phyloP scores from a whole-genome alignment of 2,888 invertebrate species.

The Enchytraeus crypticus region DNA sequence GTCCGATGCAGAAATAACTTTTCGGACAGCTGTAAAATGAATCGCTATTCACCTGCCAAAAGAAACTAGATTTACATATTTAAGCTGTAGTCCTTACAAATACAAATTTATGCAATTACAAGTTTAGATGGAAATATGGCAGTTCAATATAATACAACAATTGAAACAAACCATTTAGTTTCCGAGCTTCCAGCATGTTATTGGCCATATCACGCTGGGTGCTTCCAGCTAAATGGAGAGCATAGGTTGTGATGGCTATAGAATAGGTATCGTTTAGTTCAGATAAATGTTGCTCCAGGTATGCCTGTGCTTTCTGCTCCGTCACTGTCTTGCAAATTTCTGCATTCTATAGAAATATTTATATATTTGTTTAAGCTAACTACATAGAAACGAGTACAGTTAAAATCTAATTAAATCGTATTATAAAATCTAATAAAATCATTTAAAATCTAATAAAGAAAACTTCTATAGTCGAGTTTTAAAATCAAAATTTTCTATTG shows the following conservation, averaged over 20 bases:
- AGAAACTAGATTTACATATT: too few species aligned
- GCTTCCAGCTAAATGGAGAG: slow-evolving; percentile 60
- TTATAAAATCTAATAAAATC: background rate
- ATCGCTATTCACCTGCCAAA: too few species aligned
- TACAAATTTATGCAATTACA: too few species aligned
- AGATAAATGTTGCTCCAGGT: slow-evolving; percentile 74
- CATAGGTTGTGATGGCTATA: slow-evolving; percentile 77
- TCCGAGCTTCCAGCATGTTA: slow-evolving; percentile 11
- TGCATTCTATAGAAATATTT: slow-evolving; percentile 19
- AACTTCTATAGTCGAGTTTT: too few species aligned
- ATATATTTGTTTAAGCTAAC: too few species aligned
- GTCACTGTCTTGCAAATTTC: slow-evolving; percentile 9
- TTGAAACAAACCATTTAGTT: slow-evolving; percentile 3
- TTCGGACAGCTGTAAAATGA: too few species aligned
- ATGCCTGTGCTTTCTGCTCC: slow-evolving; percentile 42
- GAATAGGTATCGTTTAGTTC: slow-evolving; percentile 64
- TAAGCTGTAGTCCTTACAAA: too few species aligned
- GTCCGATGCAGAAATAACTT: too few species aligned
- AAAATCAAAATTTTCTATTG: too few species aligned
- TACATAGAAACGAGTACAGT: background rate
- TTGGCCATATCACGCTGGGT: slow-evolving; percentile 16
- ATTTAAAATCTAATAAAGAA: background rate
- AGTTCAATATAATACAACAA: background rate
- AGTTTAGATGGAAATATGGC: background rate
- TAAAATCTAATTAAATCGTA: background rate